phyloP scores from a whole-genome alignment of 2,797 vertebrate genomes.

The Mormyrus hasselquistii region DNA sequence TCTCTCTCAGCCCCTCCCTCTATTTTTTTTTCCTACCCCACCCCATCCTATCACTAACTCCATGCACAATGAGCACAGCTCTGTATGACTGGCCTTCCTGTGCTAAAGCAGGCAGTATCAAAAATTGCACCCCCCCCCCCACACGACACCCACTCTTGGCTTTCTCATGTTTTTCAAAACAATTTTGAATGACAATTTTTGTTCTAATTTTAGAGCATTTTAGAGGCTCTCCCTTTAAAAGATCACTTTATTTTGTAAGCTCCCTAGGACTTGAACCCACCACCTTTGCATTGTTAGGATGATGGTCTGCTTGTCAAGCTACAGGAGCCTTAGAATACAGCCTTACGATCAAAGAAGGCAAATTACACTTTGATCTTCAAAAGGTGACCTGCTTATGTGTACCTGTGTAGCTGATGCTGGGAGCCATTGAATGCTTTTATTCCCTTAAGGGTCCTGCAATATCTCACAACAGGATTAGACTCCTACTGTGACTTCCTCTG shows the following conservation, averaged over 20 bases:
- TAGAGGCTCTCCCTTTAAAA: not conserved
- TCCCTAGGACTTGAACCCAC: not conserved
- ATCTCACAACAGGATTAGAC: not conserved
- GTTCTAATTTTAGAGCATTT: constrained; percentile 1
- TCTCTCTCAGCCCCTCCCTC: not conserved
- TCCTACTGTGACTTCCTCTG: not conserved
- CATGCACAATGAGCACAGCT: not conserved
- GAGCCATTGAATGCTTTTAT: not conserved
- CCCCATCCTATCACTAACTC: not conserved
- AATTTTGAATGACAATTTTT: constrained; percentile 1
- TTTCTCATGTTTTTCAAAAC: not conserved
- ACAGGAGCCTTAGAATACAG: not conserved
- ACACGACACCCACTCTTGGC: not conserved
- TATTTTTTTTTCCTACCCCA: not conserved
- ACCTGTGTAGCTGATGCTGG: not conserved
- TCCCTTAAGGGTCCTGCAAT: not conserved
- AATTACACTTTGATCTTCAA: not conserved
- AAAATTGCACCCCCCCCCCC: not conserved
- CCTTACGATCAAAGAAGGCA: not conserved
- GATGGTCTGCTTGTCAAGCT: not conserved
- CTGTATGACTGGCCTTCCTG: not conserved
- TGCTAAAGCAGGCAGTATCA: not conserved
- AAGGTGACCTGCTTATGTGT: not conserved
- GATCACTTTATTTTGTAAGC: not conserved
- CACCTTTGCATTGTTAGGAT: not conserved